These are phyloP conservation scores for Cyanoderma ruficeps DNA, from an alignment of 2,113 vertebrate species.

Conservation along the genomic window DNA sequence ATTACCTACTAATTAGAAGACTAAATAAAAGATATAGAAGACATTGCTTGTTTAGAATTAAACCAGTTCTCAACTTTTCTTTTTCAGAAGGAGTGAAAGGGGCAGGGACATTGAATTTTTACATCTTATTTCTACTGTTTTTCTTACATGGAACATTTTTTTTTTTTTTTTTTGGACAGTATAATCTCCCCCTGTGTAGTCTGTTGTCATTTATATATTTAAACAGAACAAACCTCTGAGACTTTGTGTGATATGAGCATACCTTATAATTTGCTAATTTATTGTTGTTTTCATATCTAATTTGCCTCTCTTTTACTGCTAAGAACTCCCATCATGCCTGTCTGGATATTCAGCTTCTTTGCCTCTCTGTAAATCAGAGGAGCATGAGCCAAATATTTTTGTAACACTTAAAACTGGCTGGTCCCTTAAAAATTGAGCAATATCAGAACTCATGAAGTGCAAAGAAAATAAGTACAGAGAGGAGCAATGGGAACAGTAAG, in stretches of 20 bases:
- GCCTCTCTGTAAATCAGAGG: background rate
- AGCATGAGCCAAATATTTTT: background rate
- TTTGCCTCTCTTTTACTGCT: background rate
- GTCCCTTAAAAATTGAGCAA: background rate
- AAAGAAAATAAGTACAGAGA: background rate
- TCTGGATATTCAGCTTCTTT: background rate
- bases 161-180: background rate
- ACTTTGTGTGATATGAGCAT: fast-evolving
- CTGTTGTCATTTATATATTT: background rate
- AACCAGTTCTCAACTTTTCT: background rate
- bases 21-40: background rate
- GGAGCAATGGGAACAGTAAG: background rate
- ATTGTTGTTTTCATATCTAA: background rate
- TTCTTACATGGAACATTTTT: background rate
- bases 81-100: background rate
- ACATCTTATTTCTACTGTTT: background rate
- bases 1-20: background rate
- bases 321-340: background rate
- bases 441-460: background rate
- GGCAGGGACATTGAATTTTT: background rate
- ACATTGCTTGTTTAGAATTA: background rate
- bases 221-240: background rate
- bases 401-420: background rate
- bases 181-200: background rate
- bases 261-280: background rate